Conservation (phyloP, 2,113 vertebrate genomes). For the Corythornis vintsioides region DNA sequence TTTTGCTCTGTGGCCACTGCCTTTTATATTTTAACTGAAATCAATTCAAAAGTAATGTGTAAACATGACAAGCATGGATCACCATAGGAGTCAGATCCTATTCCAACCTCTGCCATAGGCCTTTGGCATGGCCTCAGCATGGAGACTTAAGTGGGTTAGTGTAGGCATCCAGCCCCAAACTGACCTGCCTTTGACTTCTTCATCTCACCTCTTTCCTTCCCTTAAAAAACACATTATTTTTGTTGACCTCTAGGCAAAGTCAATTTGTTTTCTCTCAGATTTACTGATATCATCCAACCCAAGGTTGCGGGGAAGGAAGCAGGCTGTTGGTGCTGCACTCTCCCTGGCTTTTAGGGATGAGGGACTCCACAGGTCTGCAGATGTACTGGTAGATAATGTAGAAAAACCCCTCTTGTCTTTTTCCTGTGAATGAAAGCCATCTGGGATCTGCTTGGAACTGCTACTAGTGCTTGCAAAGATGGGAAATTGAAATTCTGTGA, state of each 20-base stretch:
- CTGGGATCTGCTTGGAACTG: background rate
- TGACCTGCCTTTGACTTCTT: background rate
- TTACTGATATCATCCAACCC: background rate
- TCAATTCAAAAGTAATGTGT: background rate
- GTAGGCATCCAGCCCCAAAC: background rate
- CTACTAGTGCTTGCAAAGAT: background rate
- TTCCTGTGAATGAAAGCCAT: background rate
- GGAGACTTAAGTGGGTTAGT: background rate
- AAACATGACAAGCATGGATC: background rate
- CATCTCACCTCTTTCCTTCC: background rate
- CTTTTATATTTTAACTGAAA: background rate
- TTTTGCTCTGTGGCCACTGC: background rate
- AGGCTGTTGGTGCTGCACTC: fast-evolving
- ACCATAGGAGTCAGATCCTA: background rate
- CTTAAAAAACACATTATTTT: background rate
- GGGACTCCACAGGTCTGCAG: background rate
- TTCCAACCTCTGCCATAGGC: background rate
- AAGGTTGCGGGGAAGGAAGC: background rate
- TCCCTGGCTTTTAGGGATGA: background rate
- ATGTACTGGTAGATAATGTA: background rate
- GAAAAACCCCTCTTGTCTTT: background rate
- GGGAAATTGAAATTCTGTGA: background rate
- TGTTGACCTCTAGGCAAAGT: background rate
- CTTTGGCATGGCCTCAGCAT: background rate
- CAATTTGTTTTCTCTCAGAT: background rate